Evolutionary conservation across 2,113 vertebrate genomes (phyloP).

Genomic region (Sakesphorus luctuosus): DNA sequence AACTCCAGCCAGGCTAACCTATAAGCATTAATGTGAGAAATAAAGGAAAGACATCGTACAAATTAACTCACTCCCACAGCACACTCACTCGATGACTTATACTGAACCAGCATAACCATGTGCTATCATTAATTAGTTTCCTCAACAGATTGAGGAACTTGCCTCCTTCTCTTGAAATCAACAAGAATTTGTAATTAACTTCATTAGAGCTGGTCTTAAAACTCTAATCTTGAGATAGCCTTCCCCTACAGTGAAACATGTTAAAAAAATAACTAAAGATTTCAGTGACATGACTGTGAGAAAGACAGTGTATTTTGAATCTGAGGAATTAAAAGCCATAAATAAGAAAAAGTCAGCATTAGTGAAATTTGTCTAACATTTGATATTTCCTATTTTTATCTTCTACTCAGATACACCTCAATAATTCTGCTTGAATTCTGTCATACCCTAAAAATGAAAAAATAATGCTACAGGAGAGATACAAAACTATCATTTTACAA

Average conservation of each 20-base stretch:
- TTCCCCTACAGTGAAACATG: neutral
- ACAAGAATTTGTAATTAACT: neutral
- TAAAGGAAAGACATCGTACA: neutral
- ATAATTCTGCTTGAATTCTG: neutral
- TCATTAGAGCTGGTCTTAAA: neutral
- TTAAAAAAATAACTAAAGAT: neutral
- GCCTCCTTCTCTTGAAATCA: neutral
- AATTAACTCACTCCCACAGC: neutral
- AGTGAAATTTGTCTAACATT: neutral
- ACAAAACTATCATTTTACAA: neutral
- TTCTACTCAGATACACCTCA: neutral
- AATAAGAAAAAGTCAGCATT: neutral
- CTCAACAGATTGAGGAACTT: neutral
- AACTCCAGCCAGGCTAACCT: neutral
- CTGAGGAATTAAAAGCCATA: neutral
- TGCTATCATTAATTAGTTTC: neutral
- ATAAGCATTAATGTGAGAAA: neutral
- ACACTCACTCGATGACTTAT: fast-evolving
- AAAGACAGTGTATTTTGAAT: neutral
- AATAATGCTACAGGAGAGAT: neutral
- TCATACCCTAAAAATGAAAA: neutral
- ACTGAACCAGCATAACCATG: neutral
- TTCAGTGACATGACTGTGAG: neutral
- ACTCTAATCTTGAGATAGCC: neutral
- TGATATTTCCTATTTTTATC: neutral